phyloP scores from a whole-genome alignment of 2,113 vertebrate genomes.

The Grallaria varia region DNA sequence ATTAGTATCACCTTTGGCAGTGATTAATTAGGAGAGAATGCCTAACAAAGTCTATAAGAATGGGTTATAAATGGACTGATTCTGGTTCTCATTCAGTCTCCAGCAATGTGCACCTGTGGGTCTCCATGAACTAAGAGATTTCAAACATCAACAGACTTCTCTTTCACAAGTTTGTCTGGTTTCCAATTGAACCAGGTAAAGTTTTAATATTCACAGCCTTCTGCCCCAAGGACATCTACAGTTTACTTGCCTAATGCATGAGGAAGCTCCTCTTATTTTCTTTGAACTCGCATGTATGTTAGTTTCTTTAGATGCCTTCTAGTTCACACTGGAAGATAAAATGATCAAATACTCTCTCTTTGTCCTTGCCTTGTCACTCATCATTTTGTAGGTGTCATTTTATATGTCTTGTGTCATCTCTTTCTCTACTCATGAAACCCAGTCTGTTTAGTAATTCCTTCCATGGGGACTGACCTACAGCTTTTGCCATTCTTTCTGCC shows the following conservation, averaged over 20 bases:
- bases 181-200: background rate
- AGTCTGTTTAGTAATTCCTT: background rate
- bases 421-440: background rate
- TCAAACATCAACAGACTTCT: background rate
- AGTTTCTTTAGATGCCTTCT: background rate
- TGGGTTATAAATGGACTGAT: background rate
- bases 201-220: background rate
- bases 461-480: too few species aligned
- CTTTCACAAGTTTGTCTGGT: background rate
- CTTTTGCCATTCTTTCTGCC: background rate
- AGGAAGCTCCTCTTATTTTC: background rate
- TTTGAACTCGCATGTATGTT: background rate
- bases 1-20: background rate
- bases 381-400: background rate
- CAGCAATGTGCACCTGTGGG: background rate
- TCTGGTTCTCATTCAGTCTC: background rate
- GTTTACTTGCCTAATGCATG: background rate
- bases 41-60: background rate
- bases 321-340: background rate
- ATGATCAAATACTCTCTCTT: background rate
- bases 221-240: background rate
- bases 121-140: background rate
- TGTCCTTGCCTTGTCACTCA: background rate
- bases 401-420: background rate
- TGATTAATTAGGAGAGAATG: background rate